phyloP scores from a whole-genome alignment of 2,888 invertebrate species.

The Nudaria mundana region DNA sequence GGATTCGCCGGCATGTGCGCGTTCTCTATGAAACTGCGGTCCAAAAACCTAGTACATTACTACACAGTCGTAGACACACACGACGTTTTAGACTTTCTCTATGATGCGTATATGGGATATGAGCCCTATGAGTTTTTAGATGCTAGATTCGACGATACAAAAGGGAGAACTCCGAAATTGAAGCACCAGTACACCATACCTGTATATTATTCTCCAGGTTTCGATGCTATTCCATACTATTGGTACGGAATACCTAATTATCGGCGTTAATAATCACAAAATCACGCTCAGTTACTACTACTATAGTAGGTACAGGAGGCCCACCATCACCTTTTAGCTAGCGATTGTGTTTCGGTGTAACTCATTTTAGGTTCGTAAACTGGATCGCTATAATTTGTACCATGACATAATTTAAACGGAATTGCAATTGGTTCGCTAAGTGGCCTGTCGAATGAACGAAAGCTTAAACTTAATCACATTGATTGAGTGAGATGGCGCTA shows the following conservation, averaged over 20 bases:
- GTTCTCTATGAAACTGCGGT: constrained; percentile 12
- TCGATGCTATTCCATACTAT: background rate
- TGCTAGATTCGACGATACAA: background rate
- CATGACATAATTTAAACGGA: no score
- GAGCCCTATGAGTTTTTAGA: background rate
- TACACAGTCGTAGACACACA: constrained; percentile 13
- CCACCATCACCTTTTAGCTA: no score
- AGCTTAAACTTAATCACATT: no score
- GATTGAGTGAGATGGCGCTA: no score
- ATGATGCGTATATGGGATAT: constrained; percentile 4
- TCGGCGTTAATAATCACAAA: constrained; percentile 4
- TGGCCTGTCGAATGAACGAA: no score
- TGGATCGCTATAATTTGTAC: no score
- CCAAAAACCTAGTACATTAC: constrained; percentile 9
- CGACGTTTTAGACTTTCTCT: constrained; percentile 11
- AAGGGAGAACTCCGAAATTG: background rate
- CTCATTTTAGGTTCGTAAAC: no score
- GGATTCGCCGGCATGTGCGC: constrained; percentile 9
- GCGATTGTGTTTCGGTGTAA: no score
- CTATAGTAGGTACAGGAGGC: no score
- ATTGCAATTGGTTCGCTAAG: no score
- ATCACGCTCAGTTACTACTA: no score
- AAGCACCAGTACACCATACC: background rate
- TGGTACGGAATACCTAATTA: background rate
- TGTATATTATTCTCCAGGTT: background rate